A percentile compares a stretch with the other conserved stretches of the same genome.
Conservation (phyloP, 2,797 vertebrate species). For the Pipistrellus pipistrellus region DNA sequence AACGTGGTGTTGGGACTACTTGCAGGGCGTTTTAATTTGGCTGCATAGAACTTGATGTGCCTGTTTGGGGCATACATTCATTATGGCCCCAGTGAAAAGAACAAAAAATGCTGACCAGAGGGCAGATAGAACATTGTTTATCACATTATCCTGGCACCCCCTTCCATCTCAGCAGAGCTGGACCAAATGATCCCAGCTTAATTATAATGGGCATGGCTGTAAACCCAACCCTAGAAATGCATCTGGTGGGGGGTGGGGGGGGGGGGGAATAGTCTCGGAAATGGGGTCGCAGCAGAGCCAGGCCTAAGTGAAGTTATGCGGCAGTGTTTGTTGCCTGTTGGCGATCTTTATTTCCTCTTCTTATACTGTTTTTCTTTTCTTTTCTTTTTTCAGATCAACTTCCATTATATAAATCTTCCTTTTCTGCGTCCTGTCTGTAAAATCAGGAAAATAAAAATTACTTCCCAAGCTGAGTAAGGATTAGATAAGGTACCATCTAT, state of each 20-base stretch:
- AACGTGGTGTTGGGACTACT: neutral
- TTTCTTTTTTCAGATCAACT: neutral
- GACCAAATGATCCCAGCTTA: constrained; percentile 57
- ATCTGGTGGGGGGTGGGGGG: no score
- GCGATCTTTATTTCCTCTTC: neutral
- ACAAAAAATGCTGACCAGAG: constrained; percentile 64
- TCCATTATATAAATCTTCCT: neutral
- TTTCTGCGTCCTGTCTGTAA: constrained; percentile 24
- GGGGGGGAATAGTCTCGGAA: neutral
- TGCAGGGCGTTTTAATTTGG: constrained; percentile 67
- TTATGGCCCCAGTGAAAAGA: constrained; percentile 60
- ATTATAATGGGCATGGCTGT: neutral
- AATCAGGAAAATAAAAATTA: constrained; percentile 44
- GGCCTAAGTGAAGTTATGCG: neutral
- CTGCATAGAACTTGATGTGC: constrained; percentile 64
- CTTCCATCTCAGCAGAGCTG: neutral
- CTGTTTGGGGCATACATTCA: constrained; percentile 57
- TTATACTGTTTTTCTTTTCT: neutral
- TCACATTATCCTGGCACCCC: constrained; percentile 1
- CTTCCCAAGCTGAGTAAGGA: neutral
- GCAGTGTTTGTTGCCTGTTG: neutral
- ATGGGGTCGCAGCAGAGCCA: neutral
- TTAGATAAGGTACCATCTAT: neutral
- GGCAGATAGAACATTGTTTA: constrained; percentile 49
- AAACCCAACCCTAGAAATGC: neutral